Evolutionary conservation across 92 coral and sea anemone genomes (phyloP), one percentile per base, ranked within the genome.

Genomic region (Epizoanthus rinbou): DNA sequence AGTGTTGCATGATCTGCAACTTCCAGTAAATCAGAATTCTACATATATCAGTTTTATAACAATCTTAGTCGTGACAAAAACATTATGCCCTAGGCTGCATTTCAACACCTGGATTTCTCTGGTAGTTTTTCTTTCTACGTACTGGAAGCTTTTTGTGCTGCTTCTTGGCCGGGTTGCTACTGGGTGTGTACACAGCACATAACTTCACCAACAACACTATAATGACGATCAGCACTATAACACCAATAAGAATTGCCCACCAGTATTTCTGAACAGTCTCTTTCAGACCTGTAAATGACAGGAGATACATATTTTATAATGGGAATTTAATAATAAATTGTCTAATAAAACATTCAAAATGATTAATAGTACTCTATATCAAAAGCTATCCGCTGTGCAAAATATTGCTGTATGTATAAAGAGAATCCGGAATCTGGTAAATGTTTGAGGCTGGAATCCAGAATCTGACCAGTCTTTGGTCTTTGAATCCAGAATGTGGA

Each of bases 171-270:
- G 99, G 99, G 60, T 94, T 92, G 70, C 88, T 92, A 82, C 98
- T 92, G 10, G 98, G 99, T 0, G 99, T 92, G 81, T 89, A 93
- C 31, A 87, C 87, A 1, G 92, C 82, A 31, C 94, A 91, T 18
- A 88, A 14, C 14, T 76, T 59, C 22, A 97, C 85, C 82, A 96
- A 68, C 23, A 96, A 91, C 24, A 75, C 91, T 15, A 96, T 57
- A 16, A 96, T 69, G 24, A 71, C 90, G 10, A 92, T 74, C 43
- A 91, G 90, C 63, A 76, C 99, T 1, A 92, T 37, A 4, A 92
- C 89, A 16, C 97, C 99, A 59, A 96, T 84, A 9, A 97, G 19
- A 63, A 97, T 94, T 23, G 92, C 99, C 99, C 99, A 97, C 99
- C 98, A 97, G 62, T 94, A 94, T 75, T 94, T 83, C 83, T 90